Percentiles rank a stretch among this genome's conserved stretches.
These are phyloP conservation scores for Drosophila trapezifrons DNA, from an alignment of 1,140 invertebrate species.

Conservation along the genomic window DNA sequence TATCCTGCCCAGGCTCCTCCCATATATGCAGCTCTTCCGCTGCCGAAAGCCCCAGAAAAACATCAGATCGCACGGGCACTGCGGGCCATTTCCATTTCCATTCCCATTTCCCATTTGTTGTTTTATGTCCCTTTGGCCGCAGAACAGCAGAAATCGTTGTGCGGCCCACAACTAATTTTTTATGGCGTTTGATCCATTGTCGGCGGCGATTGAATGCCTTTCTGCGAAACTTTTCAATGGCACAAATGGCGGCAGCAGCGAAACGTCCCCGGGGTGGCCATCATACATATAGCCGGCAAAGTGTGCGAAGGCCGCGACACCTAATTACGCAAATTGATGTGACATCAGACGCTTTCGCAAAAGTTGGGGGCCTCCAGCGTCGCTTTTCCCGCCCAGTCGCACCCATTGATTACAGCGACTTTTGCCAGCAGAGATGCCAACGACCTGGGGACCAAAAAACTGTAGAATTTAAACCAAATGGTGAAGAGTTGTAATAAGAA, in stretches of 20 bases:
- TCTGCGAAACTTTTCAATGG: slow-evolving; percentile 37
- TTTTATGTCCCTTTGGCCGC: slow-evolving; percentile 41
- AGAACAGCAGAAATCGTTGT: slow-evolving; percentile 26
- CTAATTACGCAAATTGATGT: slow-evolving; percentile 52
- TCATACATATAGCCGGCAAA: slow-evolving; percentile 5
- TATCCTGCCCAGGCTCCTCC: slow-evolving; percentile 1
- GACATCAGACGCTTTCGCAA: slow-evolving; percentile 25
- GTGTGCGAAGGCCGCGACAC: slow-evolving; percentile 29
- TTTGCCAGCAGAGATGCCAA: slow-evolving; percentile 4
- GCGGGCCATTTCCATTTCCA: slow-evolving; percentile 22
- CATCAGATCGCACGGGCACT: slow-evolving; percentile 23
- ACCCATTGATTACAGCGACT: slow-evolving; percentile 15
- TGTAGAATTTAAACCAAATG: neutral
- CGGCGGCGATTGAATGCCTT: slow-evolving; percentile 29
- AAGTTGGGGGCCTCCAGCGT: slow-evolving; percentile 11
- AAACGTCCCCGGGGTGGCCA: slow-evolving; percentile 20
- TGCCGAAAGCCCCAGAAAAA: slow-evolving; percentile 16
- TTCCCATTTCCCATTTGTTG: slow-evolving; percentile 37
- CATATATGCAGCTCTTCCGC: slow-evolving; percentile 48
- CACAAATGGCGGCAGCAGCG: slow-evolving; percentile 2
- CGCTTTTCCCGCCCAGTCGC: slow-evolving; percentile 17
- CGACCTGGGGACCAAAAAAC: neutral
- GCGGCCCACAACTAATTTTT: slow-evolving; percentile 48
- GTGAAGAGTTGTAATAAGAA: neutral
- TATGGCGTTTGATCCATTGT: slow-evolving; percentile 24